phyloP scores from a whole-genome alignment of 2,888 invertebrate species.

The Nycteola revayana region DNA sequence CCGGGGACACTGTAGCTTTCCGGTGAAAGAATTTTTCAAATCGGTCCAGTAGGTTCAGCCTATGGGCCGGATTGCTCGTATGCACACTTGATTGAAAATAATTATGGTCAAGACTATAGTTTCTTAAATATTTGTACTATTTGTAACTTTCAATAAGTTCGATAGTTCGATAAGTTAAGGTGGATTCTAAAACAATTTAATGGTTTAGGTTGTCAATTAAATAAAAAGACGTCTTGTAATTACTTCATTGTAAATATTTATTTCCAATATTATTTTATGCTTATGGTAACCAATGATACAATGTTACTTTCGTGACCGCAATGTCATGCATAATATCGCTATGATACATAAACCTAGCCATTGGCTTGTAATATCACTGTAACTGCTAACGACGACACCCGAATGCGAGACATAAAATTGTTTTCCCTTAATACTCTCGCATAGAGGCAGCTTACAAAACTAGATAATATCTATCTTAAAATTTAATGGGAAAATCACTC shows the following conservation, averaged over 20 bases:
- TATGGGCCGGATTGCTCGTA: too few relatives aligned
- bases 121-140: too few relatives aligned
- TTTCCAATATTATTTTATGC: conserved; percentile 78
- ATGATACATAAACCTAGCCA: conserved; percentile 56
- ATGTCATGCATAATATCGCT: conserved; percentile 60
- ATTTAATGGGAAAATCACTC: conserved; percentile 34
- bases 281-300: conserved; percentile 82
- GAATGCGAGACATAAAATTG: conserved; percentile 50
- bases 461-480: conserved; percentile 58
- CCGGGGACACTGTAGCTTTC: too few relatives aligned
- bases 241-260: conserved; percentile 79
- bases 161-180: too few relatives aligned
- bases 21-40: too few relatives aligned
- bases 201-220: too few relatives aligned
- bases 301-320: conserved; percentile 54
- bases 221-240: too few relatives aligned
- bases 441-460: conserved; percentile 64
- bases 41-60: too few relatives aligned
- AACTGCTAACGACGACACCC: conserved; percentile 55
- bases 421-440: conserved; percentile 47
- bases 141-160: too few relatives aligned
- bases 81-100: too few relatives aligned
- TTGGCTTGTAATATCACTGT: conserved; percentile 71
- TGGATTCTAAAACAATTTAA: too few relatives aligned
- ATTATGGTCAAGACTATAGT: too few relatives aligned